These are phyloP conservation scores for Zaprionus ornatus DNA, from an alignment of 1,140 invertebrate genomes.

Conservation along the genomic window DNA sequence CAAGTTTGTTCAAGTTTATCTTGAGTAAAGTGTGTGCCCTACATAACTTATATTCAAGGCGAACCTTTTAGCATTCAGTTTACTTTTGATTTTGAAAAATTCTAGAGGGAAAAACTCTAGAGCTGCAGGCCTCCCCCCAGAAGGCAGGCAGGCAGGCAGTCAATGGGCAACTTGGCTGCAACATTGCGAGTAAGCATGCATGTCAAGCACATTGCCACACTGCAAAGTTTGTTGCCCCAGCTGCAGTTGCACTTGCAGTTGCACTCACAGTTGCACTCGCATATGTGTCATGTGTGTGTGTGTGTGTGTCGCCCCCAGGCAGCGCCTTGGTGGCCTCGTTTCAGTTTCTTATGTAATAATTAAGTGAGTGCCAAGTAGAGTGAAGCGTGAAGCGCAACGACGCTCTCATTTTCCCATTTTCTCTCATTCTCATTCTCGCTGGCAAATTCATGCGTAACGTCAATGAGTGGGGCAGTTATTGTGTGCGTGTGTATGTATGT, in stretches of 20 bases:
- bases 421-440: constrained; percentile 33
- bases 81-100: background rate
- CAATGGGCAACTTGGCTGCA: constrained; percentile 65
- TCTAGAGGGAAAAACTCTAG: background rate
- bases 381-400: constrained; percentile 69
- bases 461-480: constrained; percentile 40
- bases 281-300: constrained; percentile 12
- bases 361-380: constrained; percentile 79
- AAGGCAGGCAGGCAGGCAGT: constrained; percentile 21
- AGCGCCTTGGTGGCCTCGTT: constrained; percentile 71
- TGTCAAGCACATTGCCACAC: constrained; percentile 73
- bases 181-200: constrained; percentile 71
- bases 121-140: background rate
- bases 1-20: background rate
- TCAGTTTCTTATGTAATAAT: constrained; percentile 78
- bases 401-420: constrained; percentile 62
- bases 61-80: background rate
- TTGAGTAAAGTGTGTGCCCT: too few species aligned
- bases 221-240: constrained; percentile 78
- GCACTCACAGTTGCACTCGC: constrained; percentile 29
- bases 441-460: constrained; percentile 71
- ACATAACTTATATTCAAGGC: background rate
- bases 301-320: constrained; percentile 36
- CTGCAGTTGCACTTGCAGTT: constrained; percentile 40
- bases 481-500: background rate